phyloP scores from a whole-genome alignment of 2,888 invertebrate species.

The Aphelenchoides bicaudatus region DNA sequence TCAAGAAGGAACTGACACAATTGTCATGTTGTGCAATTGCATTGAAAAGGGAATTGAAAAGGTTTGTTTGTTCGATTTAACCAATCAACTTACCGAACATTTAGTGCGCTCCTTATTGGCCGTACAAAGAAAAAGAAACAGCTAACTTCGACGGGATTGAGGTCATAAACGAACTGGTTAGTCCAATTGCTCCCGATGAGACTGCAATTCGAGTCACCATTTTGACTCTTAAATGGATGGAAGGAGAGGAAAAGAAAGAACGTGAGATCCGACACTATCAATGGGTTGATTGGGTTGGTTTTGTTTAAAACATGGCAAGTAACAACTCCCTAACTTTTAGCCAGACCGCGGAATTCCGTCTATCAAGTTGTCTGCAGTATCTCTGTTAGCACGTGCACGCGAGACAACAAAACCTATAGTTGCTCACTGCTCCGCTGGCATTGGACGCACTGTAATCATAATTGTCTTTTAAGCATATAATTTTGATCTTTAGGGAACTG shows the following conservation, averaged over 20 bases:
- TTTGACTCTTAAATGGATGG: conserved; percentile 27
- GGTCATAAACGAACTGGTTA: conserved; percentile 12
- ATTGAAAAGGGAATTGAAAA: conserved; percentile 65
- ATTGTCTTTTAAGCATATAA: conserved; percentile 20
- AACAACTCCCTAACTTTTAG: conserved; percentile 37
- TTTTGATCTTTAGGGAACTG: conserved; percentile 42
- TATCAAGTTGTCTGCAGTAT: conserved; percentile 21
- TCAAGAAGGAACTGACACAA: conserved; percentile 20
- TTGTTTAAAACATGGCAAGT: neutral
- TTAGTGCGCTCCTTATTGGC: conserved; percentile 65
- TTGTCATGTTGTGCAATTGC: conserved; percentile 29
- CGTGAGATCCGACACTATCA: conserved; percentile 41
- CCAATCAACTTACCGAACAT: neutral
- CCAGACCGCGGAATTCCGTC: conserved; percentile 40
- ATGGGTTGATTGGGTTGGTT: conserved; percentile 22
- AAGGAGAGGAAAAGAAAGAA: conserved; percentile 15
- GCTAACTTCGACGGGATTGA: conserved; percentile 25
- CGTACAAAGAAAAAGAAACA: conserved; percentile 21
- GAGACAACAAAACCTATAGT: conserved; percentile 41
- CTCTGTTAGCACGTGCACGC: conserved; percentile 37
- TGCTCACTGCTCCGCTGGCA: conserved; percentile 50
- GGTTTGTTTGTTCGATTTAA: conserved; percentile 8
- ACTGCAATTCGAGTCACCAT: conserved; percentile 19
- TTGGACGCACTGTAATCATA: conserved; percentile 34
- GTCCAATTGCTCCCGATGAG: conserved; percentile 26